Percentiles rank a stretch among this genome's conserved stretches.
Evolutionary conservation across 2,113 vertebrate species (phyloP).

Genomic region (Mirza zaza): DNA sequence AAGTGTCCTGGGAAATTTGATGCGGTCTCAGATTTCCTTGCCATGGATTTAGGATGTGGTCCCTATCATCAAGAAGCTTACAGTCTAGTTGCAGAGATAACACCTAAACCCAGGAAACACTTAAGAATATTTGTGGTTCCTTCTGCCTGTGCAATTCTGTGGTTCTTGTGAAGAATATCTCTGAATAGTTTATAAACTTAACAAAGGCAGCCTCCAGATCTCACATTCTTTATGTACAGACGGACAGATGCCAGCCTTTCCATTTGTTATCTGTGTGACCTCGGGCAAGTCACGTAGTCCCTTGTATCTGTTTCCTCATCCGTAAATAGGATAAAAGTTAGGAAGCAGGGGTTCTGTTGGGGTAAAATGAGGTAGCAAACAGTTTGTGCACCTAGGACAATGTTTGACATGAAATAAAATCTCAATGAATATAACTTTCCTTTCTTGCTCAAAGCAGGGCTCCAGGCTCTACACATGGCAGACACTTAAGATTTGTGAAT

Average conservation of each 20-base stretch:
- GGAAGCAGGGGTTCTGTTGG: neutral
- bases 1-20: neutral
- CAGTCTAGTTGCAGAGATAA: neutral
- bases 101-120: neutral
- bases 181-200: constrained; percentile 9
- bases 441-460: neutral
- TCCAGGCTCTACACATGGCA: neutral
- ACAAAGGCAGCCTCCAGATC: neutral
- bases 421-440: neutral
- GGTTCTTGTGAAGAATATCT: neutral
- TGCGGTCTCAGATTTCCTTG: neutral
- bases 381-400: neutral
- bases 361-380: neutral
- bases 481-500: neutral
- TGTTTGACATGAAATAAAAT: neutral
- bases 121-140: neutral
- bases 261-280: neutral
- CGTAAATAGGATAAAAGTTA: neutral
- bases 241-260: neutral
- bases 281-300: neutral
- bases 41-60: neutral
- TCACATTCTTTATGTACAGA: neutral
- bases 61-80: neutral
- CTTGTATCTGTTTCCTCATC: neutral
- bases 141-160: neutral